A percentile compares a stretch with the other conserved stretches of the same genome.
These are phyloP conservation scores for Melanchra persicariae DNA, from an alignment of 2,888 invertebrate genomes.

Conservation along the genomic window DNA sequence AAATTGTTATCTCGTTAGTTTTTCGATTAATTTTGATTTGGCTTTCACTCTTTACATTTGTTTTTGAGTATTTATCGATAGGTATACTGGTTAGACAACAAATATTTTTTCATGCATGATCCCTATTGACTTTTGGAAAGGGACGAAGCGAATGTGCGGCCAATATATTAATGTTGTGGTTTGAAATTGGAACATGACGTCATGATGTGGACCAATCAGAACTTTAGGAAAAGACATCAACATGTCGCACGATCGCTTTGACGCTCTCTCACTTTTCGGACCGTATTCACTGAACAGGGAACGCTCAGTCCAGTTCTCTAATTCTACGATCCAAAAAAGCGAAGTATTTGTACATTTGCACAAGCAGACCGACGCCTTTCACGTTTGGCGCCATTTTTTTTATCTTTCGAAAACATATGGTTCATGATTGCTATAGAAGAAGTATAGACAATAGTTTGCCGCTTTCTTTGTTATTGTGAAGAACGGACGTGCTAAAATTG, in stretches of 20 bases:
- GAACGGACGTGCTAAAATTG: slow-evolving; percentile 33
- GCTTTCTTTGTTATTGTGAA: slow-evolving; percentile 58
- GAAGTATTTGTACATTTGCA: slow-evolving; percentile 65
- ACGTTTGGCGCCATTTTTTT: slow-evolving; percentile 73
- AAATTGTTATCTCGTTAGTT: too few relatives aligned
- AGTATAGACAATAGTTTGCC: slow-evolving; percentile 63
- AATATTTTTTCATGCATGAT: too few relatives aligned
- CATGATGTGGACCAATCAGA: too few relatives aligned
- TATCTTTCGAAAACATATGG: slow-evolving; percentile 55
- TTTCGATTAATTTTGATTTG: too few relatives aligned
- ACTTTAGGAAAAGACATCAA: not conserved
- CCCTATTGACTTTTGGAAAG: too few relatives aligned
- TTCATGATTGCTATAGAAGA: slow-evolving; percentile 50
- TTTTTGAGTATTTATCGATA: too few relatives aligned
- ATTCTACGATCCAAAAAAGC: slow-evolving; percentile 38
- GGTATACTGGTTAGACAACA: too few relatives aligned
- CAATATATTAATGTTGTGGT: too few relatives aligned
- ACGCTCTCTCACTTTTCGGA: not conserved
- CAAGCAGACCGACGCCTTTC: slow-evolving; percentile 68
- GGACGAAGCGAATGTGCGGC: too few relatives aligned
- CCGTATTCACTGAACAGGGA: not conserved
- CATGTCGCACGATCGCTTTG: not conserved
- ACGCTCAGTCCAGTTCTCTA: not conserved
- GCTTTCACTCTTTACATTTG: too few relatives aligned
- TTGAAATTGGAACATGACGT: too few relatives aligned